These are phyloP conservation scores for Orussus abietinus DNA, from an alignment of 1,140 invertebrate species.

Conservation along the genomic window DNA sequence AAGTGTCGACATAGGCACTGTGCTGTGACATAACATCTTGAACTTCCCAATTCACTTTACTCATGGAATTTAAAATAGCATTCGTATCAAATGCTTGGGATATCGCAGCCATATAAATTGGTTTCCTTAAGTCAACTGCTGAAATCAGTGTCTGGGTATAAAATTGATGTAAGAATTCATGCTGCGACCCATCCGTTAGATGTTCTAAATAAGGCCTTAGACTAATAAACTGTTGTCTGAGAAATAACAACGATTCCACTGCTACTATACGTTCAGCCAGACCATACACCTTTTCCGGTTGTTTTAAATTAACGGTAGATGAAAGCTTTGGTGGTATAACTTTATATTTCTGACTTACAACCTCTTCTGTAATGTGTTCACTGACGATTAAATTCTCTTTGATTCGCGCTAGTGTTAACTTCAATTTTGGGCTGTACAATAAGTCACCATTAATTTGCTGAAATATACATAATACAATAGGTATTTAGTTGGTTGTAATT, in stretches of 20 bases:
- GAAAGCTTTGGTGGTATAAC: slow-evolving; percentile 65
- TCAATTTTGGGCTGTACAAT: slow-evolving; percentile 66
- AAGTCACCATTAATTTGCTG: slow-evolving; percentile 53
- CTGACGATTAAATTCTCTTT: slow-evolving; percentile 62
- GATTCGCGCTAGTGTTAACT: slow-evolving; percentile 71
- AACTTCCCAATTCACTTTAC: slow-evolving; percentile 93
- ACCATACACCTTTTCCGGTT: slow-evolving; percentile 73
- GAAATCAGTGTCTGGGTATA: slow-evolving; percentile 69
- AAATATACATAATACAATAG: slow-evolving; percentile 16
- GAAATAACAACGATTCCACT: slow-evolving; percentile 87
- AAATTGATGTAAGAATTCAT: slow-evolving; percentile 64
- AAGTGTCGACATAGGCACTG: slow-evolving; percentile 79
- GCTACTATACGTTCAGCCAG: slow-evolving; percentile 83
- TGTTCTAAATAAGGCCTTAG: slow-evolving; percentile 79
- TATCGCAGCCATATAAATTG: slow-evolving; percentile 81
- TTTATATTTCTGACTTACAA: slow-evolving; percentile 36
- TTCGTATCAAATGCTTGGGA: slow-evolving; percentile 76
- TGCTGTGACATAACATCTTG: slow-evolving; percentile 94
- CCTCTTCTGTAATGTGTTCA: slow-evolving; percentile 41
- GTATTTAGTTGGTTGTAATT: not conserved
- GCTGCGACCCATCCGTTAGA: slow-evolving; percentile 56
- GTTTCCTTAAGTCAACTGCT: slow-evolving; percentile 70
- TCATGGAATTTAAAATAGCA: slow-evolving; percentile 77
- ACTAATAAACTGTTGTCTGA: slow-evolving; percentile 81
- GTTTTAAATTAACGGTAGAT: slow-evolving; percentile 66